Percentiles rank a stretch among this genome's conserved stretches.
Conservation (phyloP, 2,888 invertebrate genomes). For the Tinea semifulvella region DNA sequence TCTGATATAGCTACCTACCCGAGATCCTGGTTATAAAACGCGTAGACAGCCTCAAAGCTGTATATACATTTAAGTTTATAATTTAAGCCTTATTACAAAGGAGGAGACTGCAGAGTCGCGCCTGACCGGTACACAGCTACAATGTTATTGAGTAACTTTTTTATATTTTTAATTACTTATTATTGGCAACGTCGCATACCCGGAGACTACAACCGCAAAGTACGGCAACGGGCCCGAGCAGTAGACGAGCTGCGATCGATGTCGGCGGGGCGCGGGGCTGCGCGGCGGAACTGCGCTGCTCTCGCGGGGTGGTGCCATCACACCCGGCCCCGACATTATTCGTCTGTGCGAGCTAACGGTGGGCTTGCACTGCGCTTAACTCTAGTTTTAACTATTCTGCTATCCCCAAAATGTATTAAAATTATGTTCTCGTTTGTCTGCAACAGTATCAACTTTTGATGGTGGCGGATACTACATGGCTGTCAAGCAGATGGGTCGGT, state of each 20-base stretch:
- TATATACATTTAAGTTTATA: too few species aligned
- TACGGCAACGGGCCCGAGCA: slow-evolving; percentile 14
- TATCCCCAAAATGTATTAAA: background rate
- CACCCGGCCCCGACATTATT: slow-evolving; percentile 13
- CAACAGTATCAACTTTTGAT: background rate
- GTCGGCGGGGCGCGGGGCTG: slow-evolving; percentile 25
- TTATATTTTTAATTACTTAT: background rate
- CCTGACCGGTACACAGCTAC: too few species aligned
- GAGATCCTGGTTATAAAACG: too few species aligned
- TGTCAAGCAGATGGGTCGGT: background rate
- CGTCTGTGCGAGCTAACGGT: slow-evolving; percentile 15
- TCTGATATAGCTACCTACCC: too few species aligned
- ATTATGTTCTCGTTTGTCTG: background rate
- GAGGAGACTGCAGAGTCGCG: too few species aligned
- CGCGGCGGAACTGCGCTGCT: slow-evolving; percentile 25
- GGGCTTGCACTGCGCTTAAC: slow-evolving; percentile 13
- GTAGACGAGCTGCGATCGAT: slow-evolving; percentile 17
- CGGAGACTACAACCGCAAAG: slow-evolving; percentile 15
- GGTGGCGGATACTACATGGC: slow-evolving; percentile 4
- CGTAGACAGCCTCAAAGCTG: too few species aligned
- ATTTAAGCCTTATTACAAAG: too few species aligned
- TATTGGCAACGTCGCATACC: slow-evolving; percentile 15
- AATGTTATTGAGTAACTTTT: slow-evolving; percentile 1
- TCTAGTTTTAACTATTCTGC: background rate
- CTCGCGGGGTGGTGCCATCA: slow-evolving; percentile 1